Conservation (phyloP, 2,888 invertebrate species). For the Philonicus albiceps region DNA sequence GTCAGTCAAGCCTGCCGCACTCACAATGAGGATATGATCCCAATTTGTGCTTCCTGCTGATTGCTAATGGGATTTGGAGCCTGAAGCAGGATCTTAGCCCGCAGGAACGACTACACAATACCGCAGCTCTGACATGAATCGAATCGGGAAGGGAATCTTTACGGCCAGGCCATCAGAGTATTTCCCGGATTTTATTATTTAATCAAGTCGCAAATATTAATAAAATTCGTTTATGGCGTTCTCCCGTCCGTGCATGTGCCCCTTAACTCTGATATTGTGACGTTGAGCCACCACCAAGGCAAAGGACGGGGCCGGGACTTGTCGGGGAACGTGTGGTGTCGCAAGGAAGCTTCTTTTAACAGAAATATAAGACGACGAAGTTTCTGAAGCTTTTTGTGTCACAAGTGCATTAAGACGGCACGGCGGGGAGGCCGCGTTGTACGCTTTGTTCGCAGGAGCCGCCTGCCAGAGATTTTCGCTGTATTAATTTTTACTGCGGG, state of each 20-base stretch:
- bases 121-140: conserved; percentile 23
- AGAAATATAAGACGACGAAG: conserved; percentile 10
- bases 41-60: conserved; percentile 46
- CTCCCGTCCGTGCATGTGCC: background rate
- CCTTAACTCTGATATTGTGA: background rate
- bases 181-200: conserved; percentile 45
- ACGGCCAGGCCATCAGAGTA: conserved; percentile 42
- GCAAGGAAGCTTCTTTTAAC: background rate
- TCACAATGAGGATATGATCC: conserved; percentile 46
- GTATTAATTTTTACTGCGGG: background rate
- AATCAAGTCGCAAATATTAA: conserved; percentile 47
- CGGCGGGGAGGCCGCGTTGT: background rate
- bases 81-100: background rate
- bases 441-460: background rate
- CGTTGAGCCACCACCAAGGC: background rate
- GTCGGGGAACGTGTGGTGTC: background rate
- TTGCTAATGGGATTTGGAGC: conserved; percentile 43
- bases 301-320: background rate
- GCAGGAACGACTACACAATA: background rate
- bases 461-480: background rate
- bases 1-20: background rate
- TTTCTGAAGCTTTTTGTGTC: background rate
- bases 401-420: conserved; percentile 6
- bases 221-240: conserved; percentile 39
- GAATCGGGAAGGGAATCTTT: conserved; percentile 38